Percentiles rank a stretch among this genome's conserved stretches.
phyloP scores from a whole-genome alignment of 2,888 invertebrate genomes.

The Gibbula magus region DNA sequence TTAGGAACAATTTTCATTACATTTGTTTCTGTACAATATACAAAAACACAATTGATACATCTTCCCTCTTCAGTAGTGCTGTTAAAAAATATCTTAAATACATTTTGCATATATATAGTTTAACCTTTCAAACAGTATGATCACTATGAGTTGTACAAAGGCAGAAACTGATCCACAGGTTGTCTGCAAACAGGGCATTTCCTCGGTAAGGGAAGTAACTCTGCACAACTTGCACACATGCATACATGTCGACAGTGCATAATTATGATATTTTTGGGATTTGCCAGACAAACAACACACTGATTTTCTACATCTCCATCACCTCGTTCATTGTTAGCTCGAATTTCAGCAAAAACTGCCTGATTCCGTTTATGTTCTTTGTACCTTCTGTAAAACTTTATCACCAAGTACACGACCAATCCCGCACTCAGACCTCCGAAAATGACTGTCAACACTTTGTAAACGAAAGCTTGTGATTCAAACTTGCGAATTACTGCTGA shows the following conservation, averaged over 20 bases:
- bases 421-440: slow-evolving; percentile 79
- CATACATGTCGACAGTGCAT: slow-evolving; percentile 94
- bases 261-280: slow-evolving; percentile 90
- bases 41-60: too few species aligned
- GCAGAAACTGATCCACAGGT: slow-evolving; percentile 82
- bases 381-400: slow-evolving; percentile 70
- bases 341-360: slow-evolving; percentile 41
- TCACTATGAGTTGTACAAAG: slow-evolving; percentile 66
- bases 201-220: slow-evolving; percentile 80
- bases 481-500: slow-evolving; percentile 84
- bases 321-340: slow-evolving; percentile 21
- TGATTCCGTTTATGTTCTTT: slow-evolving; percentile 37
- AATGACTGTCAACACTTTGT: slow-evolving; percentile 78
- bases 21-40: too few species aligned
- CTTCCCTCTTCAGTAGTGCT: too few species aligned
- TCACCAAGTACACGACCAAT: slow-evolving; percentile 79
- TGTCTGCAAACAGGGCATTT: slow-evolving; percentile 88
- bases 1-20: too few species aligned
- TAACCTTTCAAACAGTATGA: not conserved
- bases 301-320: slow-evolving; percentile 76
- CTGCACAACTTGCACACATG: slow-evolving; percentile 89
- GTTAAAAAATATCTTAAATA: not conserved
- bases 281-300: slow-evolving; percentile 90
- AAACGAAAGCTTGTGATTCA: slow-evolving; percentile 81
- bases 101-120: not conserved